Evolutionary conservation across 2,797 vertebrate genomes (phyloP), one percentile per base, ranked within the genome.

Genomic region (Eurystomus glaucurus): DNA sequence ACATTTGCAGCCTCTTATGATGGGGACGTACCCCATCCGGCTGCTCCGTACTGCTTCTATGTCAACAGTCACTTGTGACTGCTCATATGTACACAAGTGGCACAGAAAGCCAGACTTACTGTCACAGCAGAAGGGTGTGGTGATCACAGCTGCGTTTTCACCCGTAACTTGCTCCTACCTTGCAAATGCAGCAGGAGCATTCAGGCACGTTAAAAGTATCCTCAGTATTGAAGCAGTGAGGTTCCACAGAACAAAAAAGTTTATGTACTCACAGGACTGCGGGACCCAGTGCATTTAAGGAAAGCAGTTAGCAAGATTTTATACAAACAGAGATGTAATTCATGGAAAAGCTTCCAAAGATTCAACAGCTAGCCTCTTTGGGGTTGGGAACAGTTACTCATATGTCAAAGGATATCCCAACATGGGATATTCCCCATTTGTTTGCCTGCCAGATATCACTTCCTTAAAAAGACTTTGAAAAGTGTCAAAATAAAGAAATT

Each of bases 181-280:
- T 68, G 45, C 21, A 54, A 62, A 80, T 2, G 5, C 2, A 8
- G 14, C 58, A 39, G 33, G 41, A 45, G 17, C 85, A 50, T 41
- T 85, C 21, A 64, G 19, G 20, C 0, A 1, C 1, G 4, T 37
- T 81, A 62, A 72, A 57, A 0, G 4, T 4, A 43, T 14, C 58
- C 29, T 66, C 39, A 43, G 22, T 25, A 50, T 0, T 39, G 31
- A 62, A 64, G 45, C 54, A 65, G 10, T 7, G 29, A 76, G 29
- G 64, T 33, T 58, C 29, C 39, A 7, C 1, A 2, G 22, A 29
- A 85, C 12, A 19, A 33, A 45, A 74, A 86, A 81, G 25, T 8
- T 75, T 37, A 28, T 3, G 2, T 14, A 14, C 23, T 55, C 26
- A 28, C 0, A 3, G 29, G 52, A 66, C 22, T 35, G 17, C 52